These are phyloP conservation scores for Netelia melanura DNA, from an alignment of 2,888 invertebrate genomes.

Conservation along the genomic window DNA sequence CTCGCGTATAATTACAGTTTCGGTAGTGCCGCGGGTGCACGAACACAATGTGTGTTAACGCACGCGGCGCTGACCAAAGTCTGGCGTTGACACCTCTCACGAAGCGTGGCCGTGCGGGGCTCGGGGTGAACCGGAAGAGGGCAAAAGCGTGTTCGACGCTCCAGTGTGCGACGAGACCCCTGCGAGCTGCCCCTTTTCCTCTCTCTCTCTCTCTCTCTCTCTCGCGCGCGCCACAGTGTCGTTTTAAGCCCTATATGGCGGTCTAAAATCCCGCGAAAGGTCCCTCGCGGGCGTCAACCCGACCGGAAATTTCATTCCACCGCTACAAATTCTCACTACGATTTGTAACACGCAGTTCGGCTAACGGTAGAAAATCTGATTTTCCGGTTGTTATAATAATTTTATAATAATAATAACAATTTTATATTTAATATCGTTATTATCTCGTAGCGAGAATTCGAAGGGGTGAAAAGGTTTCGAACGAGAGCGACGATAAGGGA, in stretches of 20 bases:
- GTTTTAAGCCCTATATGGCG: constrained; percentile 29
- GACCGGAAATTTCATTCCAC: constrained; percentile 59
- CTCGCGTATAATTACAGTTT: constrained; percentile 77
- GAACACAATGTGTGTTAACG: constrained; percentile 66
- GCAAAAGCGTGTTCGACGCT: constrained; percentile 44
- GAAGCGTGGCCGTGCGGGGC: not conserved
- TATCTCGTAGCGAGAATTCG: not conserved
- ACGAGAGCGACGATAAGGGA: not conserved
- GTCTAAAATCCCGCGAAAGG: constrained; percentile 56
- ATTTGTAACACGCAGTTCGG: constrained; percentile 31
- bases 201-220: constrained; percentile 26
- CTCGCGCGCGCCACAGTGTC: not conserved
- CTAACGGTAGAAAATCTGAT: constrained; percentile 4
- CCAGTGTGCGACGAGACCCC: constrained; percentile 33
- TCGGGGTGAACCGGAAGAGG: constrained; percentile 21
- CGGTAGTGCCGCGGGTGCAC: constrained; percentile 65
- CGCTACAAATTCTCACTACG: constrained; percentile 32
- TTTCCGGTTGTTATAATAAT: constrained; percentile 16
- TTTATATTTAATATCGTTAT: not conserved
- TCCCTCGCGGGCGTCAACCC: constrained; percentile 50
- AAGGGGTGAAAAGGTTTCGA: not conserved
- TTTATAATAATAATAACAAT: not conserved
- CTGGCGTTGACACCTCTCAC: constrained; percentile 78
- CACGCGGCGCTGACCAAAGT: constrained; percentile 70
- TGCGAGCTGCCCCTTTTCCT: constrained; percentile 12